A percentile compares a stretch with the other conserved stretches of the same genome.
Conservation (phyloP, 2,113 vertebrate species). For the Chionodraco myersi region DNA sequence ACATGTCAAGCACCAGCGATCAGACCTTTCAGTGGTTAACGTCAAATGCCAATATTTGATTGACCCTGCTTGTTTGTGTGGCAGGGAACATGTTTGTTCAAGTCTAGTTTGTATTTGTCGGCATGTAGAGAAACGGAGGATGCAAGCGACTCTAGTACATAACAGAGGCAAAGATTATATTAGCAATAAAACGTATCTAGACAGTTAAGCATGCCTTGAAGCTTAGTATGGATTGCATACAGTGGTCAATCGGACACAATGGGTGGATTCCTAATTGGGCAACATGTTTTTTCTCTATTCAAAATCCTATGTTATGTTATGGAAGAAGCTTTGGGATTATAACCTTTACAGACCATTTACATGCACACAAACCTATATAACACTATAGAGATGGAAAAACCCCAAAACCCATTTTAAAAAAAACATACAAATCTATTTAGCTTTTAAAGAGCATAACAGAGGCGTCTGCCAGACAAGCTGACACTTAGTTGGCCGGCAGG, state of each 20-base stretch:
- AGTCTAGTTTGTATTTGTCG: conserved; percentile 24
- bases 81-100: conserved; percentile 28
- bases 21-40: conserved; percentile 31
- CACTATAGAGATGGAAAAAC: too few relatives aligned
- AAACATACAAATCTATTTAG: neutral
- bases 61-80: conserved; percentile 31
- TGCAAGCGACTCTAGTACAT: neutral
- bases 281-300: conserved; percentile 21
- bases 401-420: too few relatives aligned
- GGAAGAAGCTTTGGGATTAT: too few relatives aligned
- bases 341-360: too few relatives aligned
- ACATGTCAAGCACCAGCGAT: conserved; percentile 21
- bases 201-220: conserved; percentile 13
- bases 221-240: conserved; percentile 47
- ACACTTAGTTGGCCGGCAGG: neutral
- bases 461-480: neutral
- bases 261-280: neutral
- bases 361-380: too few relatives aligned
- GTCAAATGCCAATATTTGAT: conserved; percentile 54
- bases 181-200: conserved; percentile 13
- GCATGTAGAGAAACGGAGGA: conserved; percentile 11
- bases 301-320: too few relatives aligned
- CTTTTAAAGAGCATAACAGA: neutral
- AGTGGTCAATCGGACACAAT: conserved; percentile 18
- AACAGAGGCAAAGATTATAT: conserved; percentile 10